phyloP scores from a whole-genome alignment of 1,140 invertebrate genomes.

The Achroia grisella region DNA sequence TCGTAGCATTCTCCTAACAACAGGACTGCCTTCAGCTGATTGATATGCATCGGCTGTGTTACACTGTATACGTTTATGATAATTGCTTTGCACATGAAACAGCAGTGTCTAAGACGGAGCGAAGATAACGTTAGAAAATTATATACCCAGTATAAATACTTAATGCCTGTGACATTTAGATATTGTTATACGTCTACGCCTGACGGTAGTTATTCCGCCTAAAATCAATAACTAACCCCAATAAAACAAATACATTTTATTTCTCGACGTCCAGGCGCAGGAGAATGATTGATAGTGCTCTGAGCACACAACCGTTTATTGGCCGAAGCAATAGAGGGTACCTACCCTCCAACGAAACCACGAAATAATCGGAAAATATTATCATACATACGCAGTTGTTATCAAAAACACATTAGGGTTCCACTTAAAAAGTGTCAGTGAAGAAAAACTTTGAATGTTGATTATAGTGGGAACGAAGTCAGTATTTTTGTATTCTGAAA shows the following conservation, averaged over 20 bases:
- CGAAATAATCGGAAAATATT: slow-evolving; percentile 17
- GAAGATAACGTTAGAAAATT: slow-evolving; percentile 3
- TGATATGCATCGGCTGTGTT: slow-evolving; percentile 20
- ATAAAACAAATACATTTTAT: slow-evolving; percentile 69
- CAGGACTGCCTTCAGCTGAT: slow-evolving; percentile 27
- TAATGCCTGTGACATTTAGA: slow-evolving; percentile 5
- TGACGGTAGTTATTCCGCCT: slow-evolving; percentile 39
- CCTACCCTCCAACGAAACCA: slow-evolving; percentile 22
- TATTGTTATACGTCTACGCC: not conserved
- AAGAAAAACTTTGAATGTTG: slow-evolving; percentile 6
- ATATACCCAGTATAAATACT: not conserved
- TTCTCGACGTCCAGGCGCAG: slow-evolving; percentile 50
- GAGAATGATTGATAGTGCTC: slow-evolving; percentile 67
- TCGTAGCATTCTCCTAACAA: slow-evolving; percentile 30
- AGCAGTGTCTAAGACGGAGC: not conserved
- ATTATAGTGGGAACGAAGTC: not conserved
- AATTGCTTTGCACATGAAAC: slow-evolving; percentile 10
- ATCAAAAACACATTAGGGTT: slow-evolving; percentile 25
- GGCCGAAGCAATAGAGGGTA: slow-evolving; percentile 38
- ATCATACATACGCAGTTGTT: slow-evolving; percentile 12
- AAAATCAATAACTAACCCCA: slow-evolving; percentile 59
- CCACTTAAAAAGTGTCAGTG: slow-evolving; percentile 9
- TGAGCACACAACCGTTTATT: slow-evolving; percentile 60
- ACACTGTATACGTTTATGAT: slow-evolving; percentile 10
- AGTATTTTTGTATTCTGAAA: too few relatives aligned